These are phyloP conservation scores for Rattus norvegicus DNA, from an alignment of 2,113 vertebrate genomes.

Conservation along the genomic window GRCr8 NC_086023.1:127796501-127797000, in stretches of 20 bases:
- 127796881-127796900: background rate
- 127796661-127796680: slow-evolving; percentile 20
- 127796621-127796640: background rate
- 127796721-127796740: background rate
- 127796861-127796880: background rate
- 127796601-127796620: background rate
- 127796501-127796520: background rate
- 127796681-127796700: background rate
- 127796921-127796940: background rate
- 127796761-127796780: background rate
- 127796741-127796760: background rate
- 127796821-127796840: background rate
- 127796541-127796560: background rate
- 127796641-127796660: background rate
- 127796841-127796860: background rate
- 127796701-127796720: background rate
- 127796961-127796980: background rate
- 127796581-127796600: background rate
- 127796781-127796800: background rate
- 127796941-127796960: background rate
- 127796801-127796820: background rate
- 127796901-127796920: background rate
- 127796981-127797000: background rate
- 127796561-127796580: background rate
- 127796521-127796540: background rate